Evolutionary conservation across 2,888 invertebrate genomes (phyloP).

Genomic region (Synanthedon myopaeformis): DNA sequence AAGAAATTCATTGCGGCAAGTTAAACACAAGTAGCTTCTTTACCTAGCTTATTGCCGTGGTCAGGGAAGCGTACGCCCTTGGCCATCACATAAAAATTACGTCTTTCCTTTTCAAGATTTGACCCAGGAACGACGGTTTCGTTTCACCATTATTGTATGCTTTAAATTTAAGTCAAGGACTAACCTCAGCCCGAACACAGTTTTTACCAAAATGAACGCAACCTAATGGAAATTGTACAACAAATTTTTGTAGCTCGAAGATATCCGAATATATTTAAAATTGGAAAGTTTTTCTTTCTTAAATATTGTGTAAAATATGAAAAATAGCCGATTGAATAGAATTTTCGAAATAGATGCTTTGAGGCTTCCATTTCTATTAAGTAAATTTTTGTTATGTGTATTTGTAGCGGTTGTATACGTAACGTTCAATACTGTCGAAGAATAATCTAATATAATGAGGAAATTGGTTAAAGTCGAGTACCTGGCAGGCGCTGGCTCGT

Average conservation of each 20-base stretch:
- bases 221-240: no score
- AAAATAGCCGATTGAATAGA: no score
- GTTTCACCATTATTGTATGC: background rate
- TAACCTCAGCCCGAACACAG: no score
- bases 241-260: no score
- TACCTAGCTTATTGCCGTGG: slow-evolving; percentile 32
- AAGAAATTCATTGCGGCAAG: slow-evolving; percentile 63
- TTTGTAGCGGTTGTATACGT: background rate
- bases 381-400: background rate
- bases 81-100: background rate
- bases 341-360: background rate
- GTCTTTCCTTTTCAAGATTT: background rate
- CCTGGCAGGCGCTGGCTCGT: slow-evolving; percentile 2
- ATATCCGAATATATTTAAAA: no score
- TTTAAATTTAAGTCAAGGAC: background rate
- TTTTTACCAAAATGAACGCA: no score
- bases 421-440: background rate
- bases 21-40: slow-evolving; percentile 53
- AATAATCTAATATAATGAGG: slow-evolving; percentile 3
- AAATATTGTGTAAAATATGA: no score
- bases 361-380: background rate
- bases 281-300: no score
- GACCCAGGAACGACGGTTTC: background rate
- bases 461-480: slow-evolving; percentile 4
- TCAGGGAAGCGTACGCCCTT: slow-evolving; percentile 10